A percentile compares a stretch with the other conserved stretches of the same genome.
Conservation (phyloP, 1,140 invertebrate genomes). For the Drosophila sechellia region DNA sequence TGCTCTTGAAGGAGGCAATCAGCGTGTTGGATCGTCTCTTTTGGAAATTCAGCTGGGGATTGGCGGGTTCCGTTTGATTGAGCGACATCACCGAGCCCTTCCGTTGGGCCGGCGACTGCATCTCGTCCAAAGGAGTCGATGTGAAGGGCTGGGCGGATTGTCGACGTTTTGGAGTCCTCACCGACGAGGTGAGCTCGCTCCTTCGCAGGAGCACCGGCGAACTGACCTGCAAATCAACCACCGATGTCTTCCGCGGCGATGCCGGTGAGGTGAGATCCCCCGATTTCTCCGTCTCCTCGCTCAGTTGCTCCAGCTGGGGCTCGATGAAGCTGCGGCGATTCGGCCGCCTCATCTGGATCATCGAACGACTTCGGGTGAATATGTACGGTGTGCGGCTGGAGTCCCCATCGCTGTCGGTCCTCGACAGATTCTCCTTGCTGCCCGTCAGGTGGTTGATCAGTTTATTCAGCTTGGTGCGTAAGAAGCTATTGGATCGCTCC, state of each 20-base stretch:
- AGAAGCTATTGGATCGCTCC: slow-evolving; percentile 79
- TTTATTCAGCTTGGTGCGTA: slow-evolving; percentile 71
- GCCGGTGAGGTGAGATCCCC: slow-evolving; percentile 66
- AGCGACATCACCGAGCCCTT: slow-evolving; percentile 59
- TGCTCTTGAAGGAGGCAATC: slow-evolving; percentile 72
- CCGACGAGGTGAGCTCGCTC: slow-evolving; percentile 41
- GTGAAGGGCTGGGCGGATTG: slow-evolving; percentile 63
- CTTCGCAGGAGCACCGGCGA: slow-evolving; percentile 38
- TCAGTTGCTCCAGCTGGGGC: slow-evolving; percentile 79
- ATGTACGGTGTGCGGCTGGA: slow-evolving; percentile 56
- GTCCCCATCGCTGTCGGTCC: slow-evolving; percentile 49
- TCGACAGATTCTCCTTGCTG: slow-evolving; percentile 65
- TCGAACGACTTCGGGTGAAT: slow-evolving; percentile 80
- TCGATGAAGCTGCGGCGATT: slow-evolving; percentile 79
- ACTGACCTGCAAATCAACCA: slow-evolving; percentile 41
- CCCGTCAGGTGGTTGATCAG: slow-evolving; percentile 76
- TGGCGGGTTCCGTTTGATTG: slow-evolving; percentile 37
- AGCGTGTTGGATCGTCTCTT: slow-evolving; percentile 74
- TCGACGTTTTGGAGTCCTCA: slow-evolving; percentile 50
- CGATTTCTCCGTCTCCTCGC: slow-evolving; percentile 74
- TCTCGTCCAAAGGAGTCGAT: slow-evolving; percentile 59
- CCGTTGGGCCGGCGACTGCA: slow-evolving; percentile 18
- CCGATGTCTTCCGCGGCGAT: slow-evolving; percentile 75
- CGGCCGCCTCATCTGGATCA: slow-evolving; percentile 75
- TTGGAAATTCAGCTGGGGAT: slow-evolving; percentile 74